Percentiles rank a stretch among this genome's conserved stretches.
Conservation (phyloP, 2,113 vertebrate species). For the Rostratula benghalensis region DNA sequence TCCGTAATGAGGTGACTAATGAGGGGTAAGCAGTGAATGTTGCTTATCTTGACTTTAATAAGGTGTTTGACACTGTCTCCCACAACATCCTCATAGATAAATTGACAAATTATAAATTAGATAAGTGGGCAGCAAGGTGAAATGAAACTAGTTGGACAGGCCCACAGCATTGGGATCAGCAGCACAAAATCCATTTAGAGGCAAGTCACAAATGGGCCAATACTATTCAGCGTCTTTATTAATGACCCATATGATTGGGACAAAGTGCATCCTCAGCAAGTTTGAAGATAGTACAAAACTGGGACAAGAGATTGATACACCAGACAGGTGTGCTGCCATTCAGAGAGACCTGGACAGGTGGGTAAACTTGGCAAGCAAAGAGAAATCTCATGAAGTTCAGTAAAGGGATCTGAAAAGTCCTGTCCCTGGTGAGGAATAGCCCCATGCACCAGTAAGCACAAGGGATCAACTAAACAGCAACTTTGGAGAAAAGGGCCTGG, state of each 20-base stretch:
- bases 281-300: background rate
- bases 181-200: background rate
- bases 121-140: background rate
- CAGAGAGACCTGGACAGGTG: background rate
- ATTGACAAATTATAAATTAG: background rate
- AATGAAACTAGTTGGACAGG: background rate
- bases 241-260: background rate
- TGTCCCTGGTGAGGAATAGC: background rate
- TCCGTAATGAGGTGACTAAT: background rate
- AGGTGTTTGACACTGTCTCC: background rate
- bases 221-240: background rate
- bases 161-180: background rate
- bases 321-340: background rate
- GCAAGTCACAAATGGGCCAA: background rate
- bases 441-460: rapidly evolving
- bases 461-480: background rate
- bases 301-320: background rate
- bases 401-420: background rate
- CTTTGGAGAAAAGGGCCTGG: background rate
- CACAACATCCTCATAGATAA: background rate
- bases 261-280: background rate
- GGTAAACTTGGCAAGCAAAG: background rate
- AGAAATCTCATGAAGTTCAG: background rate
- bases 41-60: background rate
- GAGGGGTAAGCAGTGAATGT: background rate